A percentile compares a stretch with the other conserved stretches of the same genome.
phyloP scores from a whole-genome alignment of 2,888 invertebrate species.

The Cactoblastis cactorum region DNA sequence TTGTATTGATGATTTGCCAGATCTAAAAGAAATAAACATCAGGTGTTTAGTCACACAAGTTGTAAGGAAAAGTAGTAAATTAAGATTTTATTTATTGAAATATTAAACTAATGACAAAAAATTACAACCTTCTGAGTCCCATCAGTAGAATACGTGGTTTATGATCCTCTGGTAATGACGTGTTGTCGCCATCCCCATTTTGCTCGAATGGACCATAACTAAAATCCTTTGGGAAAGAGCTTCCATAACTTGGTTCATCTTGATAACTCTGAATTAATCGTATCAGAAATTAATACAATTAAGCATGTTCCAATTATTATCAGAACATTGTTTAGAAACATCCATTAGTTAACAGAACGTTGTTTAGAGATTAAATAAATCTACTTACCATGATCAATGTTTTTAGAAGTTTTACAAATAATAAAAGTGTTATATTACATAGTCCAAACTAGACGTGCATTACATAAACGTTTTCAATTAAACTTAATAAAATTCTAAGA shows the following conservation, averaged over 20 bases:
- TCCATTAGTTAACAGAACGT: not conserved
- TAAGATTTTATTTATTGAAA: no score
- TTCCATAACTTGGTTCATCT: constrained; percentile 43
- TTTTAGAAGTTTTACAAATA: not conserved
- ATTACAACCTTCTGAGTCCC: constrained; percentile 90
- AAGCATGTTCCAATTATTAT: not conserved
- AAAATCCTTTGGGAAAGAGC: constrained; percentile 93
- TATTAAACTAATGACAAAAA: no score
- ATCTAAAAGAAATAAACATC: constrained; percentile 79
- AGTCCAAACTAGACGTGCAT: not conserved
- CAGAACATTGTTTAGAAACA: not conserved
- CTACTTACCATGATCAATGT: constrained; percentile 1
- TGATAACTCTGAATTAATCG: constrained; percentile 46
- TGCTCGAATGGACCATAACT: constrained; percentile 94
- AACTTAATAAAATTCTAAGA: not conserved
- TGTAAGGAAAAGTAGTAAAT: no score
- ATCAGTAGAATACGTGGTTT: constrained; percentile 96
- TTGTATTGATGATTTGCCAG: constrained; percentile 99
- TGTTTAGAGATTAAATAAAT: not conserved
- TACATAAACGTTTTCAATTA: not conserved
- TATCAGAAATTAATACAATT: constrained; percentile 6
- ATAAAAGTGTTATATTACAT: not conserved
- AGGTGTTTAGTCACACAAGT: no score
- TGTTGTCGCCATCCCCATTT: constrained; percentile 83
- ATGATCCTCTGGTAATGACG: constrained; percentile 84